These are phyloP conservation scores for Mirounga angustirostris DNA, from an alignment of 2,113 vertebrate genomes.

Conservation along the genomic window DNA sequence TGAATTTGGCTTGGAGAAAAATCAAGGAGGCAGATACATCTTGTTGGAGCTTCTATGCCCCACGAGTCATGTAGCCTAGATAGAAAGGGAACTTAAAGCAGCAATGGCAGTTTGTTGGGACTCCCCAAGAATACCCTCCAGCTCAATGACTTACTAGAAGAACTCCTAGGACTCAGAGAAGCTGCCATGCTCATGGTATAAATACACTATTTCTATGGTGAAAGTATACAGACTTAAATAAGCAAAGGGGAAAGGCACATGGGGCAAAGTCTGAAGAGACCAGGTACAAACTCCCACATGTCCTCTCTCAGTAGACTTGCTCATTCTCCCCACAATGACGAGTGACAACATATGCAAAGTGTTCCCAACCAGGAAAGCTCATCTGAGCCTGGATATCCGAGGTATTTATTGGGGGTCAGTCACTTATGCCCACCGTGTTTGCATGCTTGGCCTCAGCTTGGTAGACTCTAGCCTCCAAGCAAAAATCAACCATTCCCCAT, in stretches of 20 bases:
- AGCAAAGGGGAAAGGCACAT: background rate
- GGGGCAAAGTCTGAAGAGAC: background rate
- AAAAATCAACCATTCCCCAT: background rate
- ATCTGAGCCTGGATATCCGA: too few relatives aligned
- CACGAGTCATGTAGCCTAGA: background rate
- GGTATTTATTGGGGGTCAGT: background rate
- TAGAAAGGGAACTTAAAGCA: background rate
- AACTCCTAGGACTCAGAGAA: background rate
- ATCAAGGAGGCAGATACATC: background rate
- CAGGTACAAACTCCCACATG: accelerated
- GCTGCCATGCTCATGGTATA: accelerated
- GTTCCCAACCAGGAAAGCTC: background rate
- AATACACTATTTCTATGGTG: background rate
- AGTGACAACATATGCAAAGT: background rate
- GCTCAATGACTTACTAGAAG: background rate
- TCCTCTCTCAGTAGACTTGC: background rate
- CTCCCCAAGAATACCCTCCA: background rate
- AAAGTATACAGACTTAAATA: background rate
- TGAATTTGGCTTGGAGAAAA: background rate
- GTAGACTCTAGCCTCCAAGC: background rate
- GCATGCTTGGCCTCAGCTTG: background rate
- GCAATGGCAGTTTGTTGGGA: background rate
- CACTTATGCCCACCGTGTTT: background rate
- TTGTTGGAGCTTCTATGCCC: background rate
- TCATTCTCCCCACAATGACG: background rate